A percentile compares a stretch with the other conserved stretches of the same genome.
Evolutionary conservation across 2,797 vertebrate genomes (phyloP).

Genomic region (Pelochelys cantorii): DNA sequence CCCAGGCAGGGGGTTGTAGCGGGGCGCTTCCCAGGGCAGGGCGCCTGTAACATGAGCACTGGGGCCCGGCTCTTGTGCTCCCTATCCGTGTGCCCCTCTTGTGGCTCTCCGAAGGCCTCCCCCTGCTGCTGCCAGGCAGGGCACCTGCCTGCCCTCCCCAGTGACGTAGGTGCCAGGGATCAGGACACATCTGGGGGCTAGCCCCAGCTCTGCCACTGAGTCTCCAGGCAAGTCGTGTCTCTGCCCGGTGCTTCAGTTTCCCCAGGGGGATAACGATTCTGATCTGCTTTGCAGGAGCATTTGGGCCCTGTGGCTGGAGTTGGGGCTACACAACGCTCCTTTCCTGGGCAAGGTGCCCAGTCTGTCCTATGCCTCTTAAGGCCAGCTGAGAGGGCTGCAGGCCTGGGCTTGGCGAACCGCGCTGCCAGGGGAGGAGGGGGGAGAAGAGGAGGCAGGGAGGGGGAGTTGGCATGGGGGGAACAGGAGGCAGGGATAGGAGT

Average conservation of each 20-base stretch:
- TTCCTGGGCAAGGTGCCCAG: not conserved
- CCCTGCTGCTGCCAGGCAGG: not conserved
- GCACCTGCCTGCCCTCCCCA: not conserved
- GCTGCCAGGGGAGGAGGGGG: too few relatives aligned
- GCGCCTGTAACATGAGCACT: not conserved
- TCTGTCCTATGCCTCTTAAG: not conserved
- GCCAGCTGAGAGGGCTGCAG: slow-evolving; percentile 5
- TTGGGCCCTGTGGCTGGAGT: not conserved
- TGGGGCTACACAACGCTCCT: not conserved
- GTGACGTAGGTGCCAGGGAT: not conserved
- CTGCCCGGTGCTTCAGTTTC: not conserved
- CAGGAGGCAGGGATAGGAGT: not conserved
- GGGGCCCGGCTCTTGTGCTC: not conserved
- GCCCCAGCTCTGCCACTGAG: too few relatives aligned
- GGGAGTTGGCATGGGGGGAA: not conserved
- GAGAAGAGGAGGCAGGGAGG: not conserved
- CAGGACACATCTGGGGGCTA: not conserved
- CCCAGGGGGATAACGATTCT: not conserved
- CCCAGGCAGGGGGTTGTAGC: accelerated
- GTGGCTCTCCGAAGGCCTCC: not conserved
- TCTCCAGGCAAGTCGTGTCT: accelerated
- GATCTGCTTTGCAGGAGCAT: not conserved
- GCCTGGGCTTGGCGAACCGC: accelerated
- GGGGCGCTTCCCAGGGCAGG: not conserved
- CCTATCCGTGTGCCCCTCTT: not conserved